phyloP scores from a whole-genome alignment of 1,140 invertebrate species.

The Euglossa dilemma region DNA sequence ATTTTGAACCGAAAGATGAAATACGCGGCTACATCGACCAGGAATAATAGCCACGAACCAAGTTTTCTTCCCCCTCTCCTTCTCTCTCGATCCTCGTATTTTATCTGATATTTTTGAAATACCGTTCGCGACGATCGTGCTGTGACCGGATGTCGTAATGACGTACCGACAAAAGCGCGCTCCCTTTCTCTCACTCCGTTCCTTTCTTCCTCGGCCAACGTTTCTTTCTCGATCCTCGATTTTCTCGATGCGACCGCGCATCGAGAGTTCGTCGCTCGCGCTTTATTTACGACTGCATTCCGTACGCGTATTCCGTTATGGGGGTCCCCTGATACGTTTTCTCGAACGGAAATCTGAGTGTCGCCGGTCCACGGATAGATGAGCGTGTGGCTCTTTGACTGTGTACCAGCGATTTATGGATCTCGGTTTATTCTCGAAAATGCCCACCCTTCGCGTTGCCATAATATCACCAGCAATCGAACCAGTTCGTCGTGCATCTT shows the following conservation, averaged over 20 bases:
- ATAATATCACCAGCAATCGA: conserved; percentile 32
- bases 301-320: conserved; percentile 13
- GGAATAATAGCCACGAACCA: conserved; percentile 31
- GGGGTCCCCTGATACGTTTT: conserved; percentile 1
- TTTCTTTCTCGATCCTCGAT: conserved; percentile 45
- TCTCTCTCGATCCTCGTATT: conserved; percentile 42
- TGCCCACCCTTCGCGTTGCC: neutral
- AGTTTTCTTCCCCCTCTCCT: conserved; percentile 14
- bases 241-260: conserved; percentile 32
- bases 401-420: conserved; percentile 36
- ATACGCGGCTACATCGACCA: conserved; percentile 32
- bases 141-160: conserved; percentile 67
- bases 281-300: conserved; percentile 28
- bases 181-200: conserved; percentile 20
- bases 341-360: conserved; percentile 4
- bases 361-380: neutral
- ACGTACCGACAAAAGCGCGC: conserved; percentile 65
- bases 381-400: neutral
- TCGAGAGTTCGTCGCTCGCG: conserved; percentile 31
- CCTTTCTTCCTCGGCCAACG: conserved; percentile 11
- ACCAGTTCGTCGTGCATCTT: conserved; percentile 29
- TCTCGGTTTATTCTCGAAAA: conserved; percentile 2
- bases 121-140: conserved; percentile 50
- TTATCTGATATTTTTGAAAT: conserved; percentile 69
- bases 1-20: conserved; percentile 46